Base-by-base conservation (phyloP, 1,140 invertebrate genomes). In the Drosophila kanapiae region DNA sequence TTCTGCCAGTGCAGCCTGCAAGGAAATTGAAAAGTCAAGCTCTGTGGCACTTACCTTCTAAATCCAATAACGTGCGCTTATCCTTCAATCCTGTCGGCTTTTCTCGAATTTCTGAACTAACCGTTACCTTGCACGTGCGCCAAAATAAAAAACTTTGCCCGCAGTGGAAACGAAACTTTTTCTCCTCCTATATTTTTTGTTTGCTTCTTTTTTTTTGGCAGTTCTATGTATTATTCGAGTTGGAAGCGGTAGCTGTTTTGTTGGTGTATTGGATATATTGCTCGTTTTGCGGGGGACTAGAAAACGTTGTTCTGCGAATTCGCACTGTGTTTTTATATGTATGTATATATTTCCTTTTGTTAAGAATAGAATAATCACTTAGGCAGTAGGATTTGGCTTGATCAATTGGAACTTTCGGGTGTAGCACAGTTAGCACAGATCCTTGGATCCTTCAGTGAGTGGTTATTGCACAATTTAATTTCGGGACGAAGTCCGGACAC, bases 281-380 rank as follows among this genome's bases (percentile, higher is more conserved):
- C 83, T 87, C 81, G 63, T 33, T 68, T 85, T 78, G 65, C 62
- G 71, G 69, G 63, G 67, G 85, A 90, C 85, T 90, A 90, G 85
- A 90, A 67, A 90, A 62, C 65, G 81, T 90, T 90, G 69, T 79
- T 64, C 54, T 49, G 45, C 45, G 40, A 62, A 76, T 76, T 76
- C 40, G 40, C 64, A 56, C 53, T 56, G 35, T 76, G 53, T 76
- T 33, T 59, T 51, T 31, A 33, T 33, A 1, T 35, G 4, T 35
- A 3, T 35, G 9, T 35, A 7, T 31, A 4, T 31, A 31, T 35
- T 9, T n/a, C 29, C 9, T n/a, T 6, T 16, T 29, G 31, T 31
- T 72, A 72, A 72, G 67, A 70, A 72, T 72, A 60, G 67, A 64
- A 65, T 67, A 59, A 67, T 67, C 74, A 76, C 74, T 76, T 76